Percentiles rank a stretch among this genome's conserved stretches.
These are phyloP conservation scores for Acrossocheilus fasciatus DNA, from an alignment of 2,797 vertebrate species.

Conservation along the genomic window DNA sequence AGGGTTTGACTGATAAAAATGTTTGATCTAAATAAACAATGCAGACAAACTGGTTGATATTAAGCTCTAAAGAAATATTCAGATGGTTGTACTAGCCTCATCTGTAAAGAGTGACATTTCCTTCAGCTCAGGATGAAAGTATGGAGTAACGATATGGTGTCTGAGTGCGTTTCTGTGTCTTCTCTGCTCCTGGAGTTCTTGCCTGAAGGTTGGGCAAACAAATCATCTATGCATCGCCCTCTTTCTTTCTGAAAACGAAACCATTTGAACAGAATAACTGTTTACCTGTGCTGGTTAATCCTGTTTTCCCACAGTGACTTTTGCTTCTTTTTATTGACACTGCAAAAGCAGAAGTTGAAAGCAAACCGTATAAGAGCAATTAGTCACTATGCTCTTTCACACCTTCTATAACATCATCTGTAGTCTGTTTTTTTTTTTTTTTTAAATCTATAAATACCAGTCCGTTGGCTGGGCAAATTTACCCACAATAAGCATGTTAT, in stretches of 20 bases:
- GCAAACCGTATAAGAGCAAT: conserved; percentile 13
- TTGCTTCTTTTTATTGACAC: conserved; percentile 49
- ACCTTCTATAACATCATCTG: neutral
- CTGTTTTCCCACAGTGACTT: conserved; percentile 77
- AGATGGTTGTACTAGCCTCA: neutral
- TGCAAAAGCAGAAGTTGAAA: conserved; percentile 51
- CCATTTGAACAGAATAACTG: neutral
- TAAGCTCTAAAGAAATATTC: neutral
- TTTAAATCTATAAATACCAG: neutral
- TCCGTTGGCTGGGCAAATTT: neutral
- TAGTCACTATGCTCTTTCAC: neutral
- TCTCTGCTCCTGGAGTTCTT: conserved; percentile 43
- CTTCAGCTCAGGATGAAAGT: conserved; percentile 53
- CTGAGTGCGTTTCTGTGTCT: conserved; percentile 28
- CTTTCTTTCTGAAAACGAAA: conserved; percentile 2
- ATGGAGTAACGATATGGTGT: conserved; percentile 40
- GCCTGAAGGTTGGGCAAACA: conserved; percentile 33
- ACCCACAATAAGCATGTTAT: neutral
- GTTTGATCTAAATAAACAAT: neutral
- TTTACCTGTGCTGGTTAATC: conserved; percentile 82
- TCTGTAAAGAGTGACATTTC: conserved; percentile 27
- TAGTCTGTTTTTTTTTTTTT: neutral
- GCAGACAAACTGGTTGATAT: neutral
- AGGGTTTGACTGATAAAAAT: neutral
- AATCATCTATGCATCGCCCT: neutral